Conservation (phyloP, 2,888 invertebrate genomes). For the Spodoptera exigua region DNA sequence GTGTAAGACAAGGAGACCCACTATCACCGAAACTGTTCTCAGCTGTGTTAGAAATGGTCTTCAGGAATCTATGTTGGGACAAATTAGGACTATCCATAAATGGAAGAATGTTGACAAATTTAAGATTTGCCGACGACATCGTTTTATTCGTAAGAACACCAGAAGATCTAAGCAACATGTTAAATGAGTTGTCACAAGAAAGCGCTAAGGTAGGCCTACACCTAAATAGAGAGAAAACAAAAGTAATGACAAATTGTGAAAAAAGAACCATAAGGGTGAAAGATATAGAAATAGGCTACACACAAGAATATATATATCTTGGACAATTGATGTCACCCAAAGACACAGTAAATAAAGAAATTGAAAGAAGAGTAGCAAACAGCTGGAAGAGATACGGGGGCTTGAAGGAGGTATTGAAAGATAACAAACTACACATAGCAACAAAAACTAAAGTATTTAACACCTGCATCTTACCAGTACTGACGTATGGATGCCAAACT, state of each 20-base stretch:
- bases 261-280: slow-evolving; percentile 16
- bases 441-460: slow-evolving; percentile 20
- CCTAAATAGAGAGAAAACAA: slow-evolving; percentile 23
- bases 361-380: slow-evolving; percentile 38
- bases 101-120: slow-evolving; percentile 6
- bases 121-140: slow-evolving; percentile 46
- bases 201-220: slow-evolving; percentile 14
- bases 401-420: slow-evolving; percentile 34
- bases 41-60: background rate
- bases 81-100: background rate
- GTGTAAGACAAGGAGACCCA: background rate
- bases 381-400: slow-evolving; percentile 34
- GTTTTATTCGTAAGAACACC: slow-evolving; percentile 45
- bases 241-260: slow-evolving; percentile 23
- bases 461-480: no score
- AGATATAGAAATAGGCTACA: slow-evolving; percentile 13
- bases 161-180: slow-evolving; percentile 35
- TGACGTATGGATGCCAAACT: no score
- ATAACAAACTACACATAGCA: slow-evolving; percentile 12
- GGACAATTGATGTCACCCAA: slow-evolving; percentile 10
- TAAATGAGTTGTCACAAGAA: slow-evolving; percentile 12
- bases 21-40: background rate
- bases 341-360: slow-evolving; percentile 34
- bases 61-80: background rate
- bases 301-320: no score